Base-by-base conservation (phyloP, 35 echinoderm and acorn worm genomes). In the Eucidaris tribuloides region DNA sequence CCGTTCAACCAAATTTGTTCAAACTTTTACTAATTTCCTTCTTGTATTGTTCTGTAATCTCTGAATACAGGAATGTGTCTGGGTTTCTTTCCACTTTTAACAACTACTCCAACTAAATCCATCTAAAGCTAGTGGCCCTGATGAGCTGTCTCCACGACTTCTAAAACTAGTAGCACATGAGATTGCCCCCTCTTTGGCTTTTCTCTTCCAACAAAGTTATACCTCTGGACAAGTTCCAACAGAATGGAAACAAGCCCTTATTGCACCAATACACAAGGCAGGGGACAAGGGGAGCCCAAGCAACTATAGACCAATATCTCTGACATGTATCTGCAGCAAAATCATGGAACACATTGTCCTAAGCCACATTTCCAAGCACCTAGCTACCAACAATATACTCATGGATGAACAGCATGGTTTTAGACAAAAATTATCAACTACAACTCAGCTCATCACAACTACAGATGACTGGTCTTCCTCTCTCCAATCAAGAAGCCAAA, bases 381-480 rank as follows among this genome's bases (percentile, higher is more conserved):
- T 81, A 20, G 44, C 48, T 57, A 33, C 37, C 36, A 65, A 89
- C 44, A 81, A 89, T 3, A 89, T 89, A 29, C n/a, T 89, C 15
- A 68, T 89, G 4, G 79, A 89, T 41, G 54, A 89, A 35, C 87
- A 89, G 65, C 87, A 89, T 58, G 78, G 87, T 39, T 89, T 89
- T 64, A 43, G 64, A 39, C 55, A 89, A 46, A 82, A 81, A 44
- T 31, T 89, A 2, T 83, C 79, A 55, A 79, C 71, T 29, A 65
- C 49, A 35, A 89, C 87, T 7, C 76, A 88, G 66, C 76, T 88
- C 27, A 42, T 88, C 17, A 4, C 38, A 36, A 35, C 77, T 13
- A 81, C 85, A 39, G 41, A 87, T 87, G 85, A 87, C 37, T 89
- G 79, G 78, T 34, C 87, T 28, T 38, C 20, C 41, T 39, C 61